phyloP scores from a whole-genome alignment of 2,888 invertebrate species.

The Trichopoda pennipes region DNA sequence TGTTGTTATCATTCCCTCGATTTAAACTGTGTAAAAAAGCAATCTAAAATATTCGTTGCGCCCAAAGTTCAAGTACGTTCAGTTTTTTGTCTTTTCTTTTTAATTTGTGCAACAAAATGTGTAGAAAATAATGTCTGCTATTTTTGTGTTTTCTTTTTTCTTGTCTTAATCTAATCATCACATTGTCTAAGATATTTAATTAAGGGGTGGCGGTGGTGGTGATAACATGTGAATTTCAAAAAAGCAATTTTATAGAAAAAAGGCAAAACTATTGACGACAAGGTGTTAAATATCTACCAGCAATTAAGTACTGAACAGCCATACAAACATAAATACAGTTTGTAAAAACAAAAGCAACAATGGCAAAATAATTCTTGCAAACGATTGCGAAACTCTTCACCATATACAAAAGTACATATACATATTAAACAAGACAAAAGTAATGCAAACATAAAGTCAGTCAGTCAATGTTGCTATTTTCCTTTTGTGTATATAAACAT shows the following conservation, averaged over 20 bases:
- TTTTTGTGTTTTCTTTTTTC: background rate
- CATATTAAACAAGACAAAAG: slow-evolving; percentile 4
- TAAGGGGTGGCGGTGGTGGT: slow-evolving; percentile 40
- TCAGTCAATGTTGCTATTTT: background rate
- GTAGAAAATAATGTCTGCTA: slow-evolving; percentile 19
- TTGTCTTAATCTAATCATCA: slow-evolving; percentile 36
- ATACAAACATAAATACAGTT: background rate
- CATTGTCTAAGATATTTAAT: slow-evolving; percentile 23
- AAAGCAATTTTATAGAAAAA: slow-evolving; percentile 21
- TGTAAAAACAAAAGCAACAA: background rate
- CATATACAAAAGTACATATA: slow-evolving; percentile 12
- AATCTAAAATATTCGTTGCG: slow-evolving; percentile 41
- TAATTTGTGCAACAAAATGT: slow-evolving; percentile 41
- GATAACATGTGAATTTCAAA: slow-evolving; percentile 7
- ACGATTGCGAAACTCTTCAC: slow-evolving; percentile 49
- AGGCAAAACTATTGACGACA: slow-evolving; percentile 33
- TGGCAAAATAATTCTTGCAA: slow-evolving; percentile 11
- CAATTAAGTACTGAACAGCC: background rate
- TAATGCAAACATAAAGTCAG: background rate
- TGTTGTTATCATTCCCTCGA: slow-evolving; percentile 7
- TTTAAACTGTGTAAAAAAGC: slow-evolving; percentile 6
- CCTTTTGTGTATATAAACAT: background rate
- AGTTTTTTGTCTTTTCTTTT: slow-evolving; percentile 23
- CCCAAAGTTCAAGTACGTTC: slow-evolving; percentile 65
- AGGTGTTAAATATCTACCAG: slow-evolving; percentile 42